Base-by-base conservation (phyloP, 2,888 invertebrate species). In the Galerucella calmariensis region DNA sequence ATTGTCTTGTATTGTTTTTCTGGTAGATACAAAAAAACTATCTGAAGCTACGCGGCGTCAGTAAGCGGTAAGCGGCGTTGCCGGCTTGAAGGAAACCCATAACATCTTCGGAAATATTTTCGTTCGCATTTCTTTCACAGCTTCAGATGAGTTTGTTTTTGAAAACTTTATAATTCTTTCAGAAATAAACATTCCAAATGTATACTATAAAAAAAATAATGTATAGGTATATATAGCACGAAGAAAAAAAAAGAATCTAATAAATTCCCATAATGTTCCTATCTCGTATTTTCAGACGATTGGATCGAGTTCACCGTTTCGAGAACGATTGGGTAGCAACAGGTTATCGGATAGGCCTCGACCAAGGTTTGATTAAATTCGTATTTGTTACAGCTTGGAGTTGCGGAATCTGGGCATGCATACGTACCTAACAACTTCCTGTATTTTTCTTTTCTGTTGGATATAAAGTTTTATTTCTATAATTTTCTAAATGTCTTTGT, bases 291-390 rank as follows among this genome's bases (percentile, higher is more conserved):
- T 90, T 80, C 90, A 91, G 91, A 90, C 89, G 83, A 89, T 89
- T 82, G 89, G 89, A 73, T 89, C 90, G 77, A 94, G 92, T 89
- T 95, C 95, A 82, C 95, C 95, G 83, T 96, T 95, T 90, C 91
- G 96, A 86, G 97, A 96, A 89, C 92, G 96, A 79, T 91, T 96
- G 80, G 96, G 96, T 87, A 96, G 95, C 90, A 96, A 95, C 86
- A 92, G 96, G 76, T 90, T 95, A 84, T 93, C 94, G 80, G 96
- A 96, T 87, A 91, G 92, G 84, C 91, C 91, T 76, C 91, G 95
- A 87, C 95, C 96, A 88, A 94, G 95, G 94, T 94, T 86, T 82
- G 86, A 81, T 74, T 74, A 75, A 78, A 35, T 74, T 69, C 59
- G 61, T 62, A 67, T 76, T 76, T 69, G 75, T 76, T 84, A 70